Evolutionary conservation across 2,888 invertebrate genomes (phyloP).

Genomic region (Suillia variegata): DNA sequence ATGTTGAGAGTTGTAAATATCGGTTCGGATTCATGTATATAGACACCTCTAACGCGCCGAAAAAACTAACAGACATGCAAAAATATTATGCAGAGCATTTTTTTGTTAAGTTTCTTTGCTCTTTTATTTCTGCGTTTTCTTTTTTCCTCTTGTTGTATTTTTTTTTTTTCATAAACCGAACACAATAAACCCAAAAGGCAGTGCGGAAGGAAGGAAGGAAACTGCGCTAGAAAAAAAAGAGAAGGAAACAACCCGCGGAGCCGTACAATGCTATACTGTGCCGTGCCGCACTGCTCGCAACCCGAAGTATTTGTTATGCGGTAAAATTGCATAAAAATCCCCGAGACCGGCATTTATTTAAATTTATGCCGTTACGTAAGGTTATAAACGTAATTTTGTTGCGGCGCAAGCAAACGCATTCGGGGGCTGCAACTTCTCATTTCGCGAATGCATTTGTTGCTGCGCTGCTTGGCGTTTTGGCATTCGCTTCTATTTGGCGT

Average conservation of each 20-base stretch:
- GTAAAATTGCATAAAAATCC: slow-evolving; percentile 61
- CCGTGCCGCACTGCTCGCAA: too few relatives aligned
- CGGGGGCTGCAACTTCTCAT: slow-evolving; percentile 29
- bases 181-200: slow-evolving; percentile 13
- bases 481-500: too few relatives aligned
- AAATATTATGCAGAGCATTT: too few relatives aligned
- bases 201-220: slow-evolving; percentile 45
- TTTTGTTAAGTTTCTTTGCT: too few relatives aligned
- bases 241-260: slow-evolving; percentile 28
- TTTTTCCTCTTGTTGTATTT: too few relatives aligned
- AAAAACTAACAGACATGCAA: too few relatives aligned
- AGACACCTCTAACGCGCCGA: too few relatives aligned
- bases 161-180: slow-evolving; percentile 2
- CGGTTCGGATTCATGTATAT: slow-evolving; percentile 35
- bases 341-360: slow-evolving; percentile 62
- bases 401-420: slow-evolving; percentile 28
- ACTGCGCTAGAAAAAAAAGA: slow-evolving; percentile 41
- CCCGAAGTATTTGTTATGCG: slow-evolving; percentile 57
- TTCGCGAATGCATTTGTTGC: slow-evolving; percentile 38
- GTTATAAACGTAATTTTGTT: slow-evolving; percentile 58
- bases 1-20: slow-evolving; percentile 49
- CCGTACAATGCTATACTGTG: too few relatives aligned
- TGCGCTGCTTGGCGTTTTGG: too few relatives aligned
- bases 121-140: too few relatives aligned
- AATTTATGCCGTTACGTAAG: slow-evolving; percentile 56